Evolutionary conservation across 2,888 invertebrate species (phyloP).

Genomic region (Agrotis clavis): DNA sequence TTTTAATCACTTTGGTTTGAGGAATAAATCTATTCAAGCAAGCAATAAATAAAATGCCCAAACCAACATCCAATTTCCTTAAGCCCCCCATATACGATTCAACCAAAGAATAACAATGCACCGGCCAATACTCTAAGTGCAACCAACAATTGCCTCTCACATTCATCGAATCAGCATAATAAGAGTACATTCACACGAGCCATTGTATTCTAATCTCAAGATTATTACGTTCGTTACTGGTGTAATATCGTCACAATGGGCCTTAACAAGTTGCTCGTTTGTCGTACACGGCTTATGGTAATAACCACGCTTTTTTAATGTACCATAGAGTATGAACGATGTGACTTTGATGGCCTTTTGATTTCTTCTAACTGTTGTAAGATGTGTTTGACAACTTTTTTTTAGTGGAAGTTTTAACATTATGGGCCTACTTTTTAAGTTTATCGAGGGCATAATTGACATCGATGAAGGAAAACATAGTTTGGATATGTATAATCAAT

Average conservation of each 20-base stretch:
- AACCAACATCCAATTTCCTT: constrained; percentile 34
- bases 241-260: constrained; percentile 69
- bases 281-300: constrained; percentile 60
- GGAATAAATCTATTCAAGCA: neutral
- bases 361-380: constrained; percentile 32
- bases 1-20: too few relatives aligned
- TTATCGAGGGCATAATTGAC: too few relatives aligned
- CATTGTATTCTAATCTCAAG: constrained; percentile 74
- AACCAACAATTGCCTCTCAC: constrained; percentile 49
- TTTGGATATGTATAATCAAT: too few relatives aligned
- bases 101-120: constrained; percentile 37
- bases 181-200: constrained; percentile 59
- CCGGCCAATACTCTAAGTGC: constrained; percentile 41
- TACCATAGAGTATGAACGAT: constrained; percentile 33
- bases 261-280: constrained; percentile 63
- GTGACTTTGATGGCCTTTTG: constrained; percentile 35
- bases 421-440: too few relatives aligned
- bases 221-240: constrained; percentile 67
- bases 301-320: constrained; percentile 50
- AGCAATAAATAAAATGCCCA: constrained; percentile 11
- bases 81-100: constrained; percentile 34
- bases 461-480: too few relatives aligned
- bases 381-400: constrained; percentile 16
- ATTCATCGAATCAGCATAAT: constrained; percentile 51
- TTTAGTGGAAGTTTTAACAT: neutral